A percentile compares a stretch with the other conserved stretches of the same genome.
These are phyloP conservation scores for Patagioenas fasciata DNA, from an alignment of 2,113 vertebrate species.

Conservation along the genomic window DNA sequence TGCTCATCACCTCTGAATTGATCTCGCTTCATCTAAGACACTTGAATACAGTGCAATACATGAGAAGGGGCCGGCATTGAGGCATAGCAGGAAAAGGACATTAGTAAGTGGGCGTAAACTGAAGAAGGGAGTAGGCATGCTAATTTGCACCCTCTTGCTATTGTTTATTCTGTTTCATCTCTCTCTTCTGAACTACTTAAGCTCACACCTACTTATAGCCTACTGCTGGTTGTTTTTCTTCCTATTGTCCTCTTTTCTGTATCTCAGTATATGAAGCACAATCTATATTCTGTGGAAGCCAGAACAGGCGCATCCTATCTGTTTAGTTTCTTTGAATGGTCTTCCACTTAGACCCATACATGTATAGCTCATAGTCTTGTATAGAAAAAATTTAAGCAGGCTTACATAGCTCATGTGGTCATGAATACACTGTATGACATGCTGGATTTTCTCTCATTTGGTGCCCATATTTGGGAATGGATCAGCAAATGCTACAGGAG, in stretches of 20 bases:
- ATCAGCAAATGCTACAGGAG: neutral
- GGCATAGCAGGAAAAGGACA: neutral
- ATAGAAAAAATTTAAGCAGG: neutral
- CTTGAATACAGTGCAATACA: neutral
- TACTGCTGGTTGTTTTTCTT: neutral
- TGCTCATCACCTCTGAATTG: neutral
- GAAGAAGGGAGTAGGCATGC: neutral
- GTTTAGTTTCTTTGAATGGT: neutral
- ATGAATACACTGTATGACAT: neutral
- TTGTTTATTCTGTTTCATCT: slow-evolving; percentile 27
- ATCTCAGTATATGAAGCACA: neutral
- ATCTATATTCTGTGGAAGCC: neutral
- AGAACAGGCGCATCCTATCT: neutral
- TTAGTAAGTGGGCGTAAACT: neutral
- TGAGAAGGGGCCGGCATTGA: neutral
- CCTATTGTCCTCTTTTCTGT: neutral
- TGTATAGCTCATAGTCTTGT: neutral
- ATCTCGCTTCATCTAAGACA: neutral
- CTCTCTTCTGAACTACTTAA: neutral
- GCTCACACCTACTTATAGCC: neutral
- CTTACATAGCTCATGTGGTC: neutral
- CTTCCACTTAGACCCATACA: neutral
- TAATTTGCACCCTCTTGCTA: slow-evolving; percentile 7
- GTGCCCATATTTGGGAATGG: neutral
- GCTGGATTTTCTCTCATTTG: neutral